Conservation (phyloP, 2,797 vertebrate species). For the Falco rusticolus region DNA sequence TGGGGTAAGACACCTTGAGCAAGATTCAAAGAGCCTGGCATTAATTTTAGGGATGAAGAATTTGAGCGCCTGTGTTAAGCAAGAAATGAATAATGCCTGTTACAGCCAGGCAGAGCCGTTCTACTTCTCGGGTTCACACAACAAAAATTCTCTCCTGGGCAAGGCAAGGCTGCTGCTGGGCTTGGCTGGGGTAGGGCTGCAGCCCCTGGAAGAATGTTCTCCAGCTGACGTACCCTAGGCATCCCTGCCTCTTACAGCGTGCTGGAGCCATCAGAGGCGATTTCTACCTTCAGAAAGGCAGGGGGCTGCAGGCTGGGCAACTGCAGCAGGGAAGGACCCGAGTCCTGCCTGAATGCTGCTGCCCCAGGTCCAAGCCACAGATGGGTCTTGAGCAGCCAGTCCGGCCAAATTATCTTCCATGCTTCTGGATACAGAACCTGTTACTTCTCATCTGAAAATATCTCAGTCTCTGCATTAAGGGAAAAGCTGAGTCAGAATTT, state of each 20-base stretch:
- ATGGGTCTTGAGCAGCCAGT: not conserved
- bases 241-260: accelerated
- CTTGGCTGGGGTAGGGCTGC: not conserved
- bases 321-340: accelerated
- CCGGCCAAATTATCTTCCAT: not conserved
- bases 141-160: not conserved
- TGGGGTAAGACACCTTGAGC: not conserved
- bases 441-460: not conserved
- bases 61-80: not conserved
- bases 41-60: slow-evolving; percentile 33
- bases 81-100: not conserved
- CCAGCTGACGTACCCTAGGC: accelerated
- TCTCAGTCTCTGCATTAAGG: not conserved
- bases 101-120: not conserved
- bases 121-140: not conserved
- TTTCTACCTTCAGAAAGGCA: accelerated
- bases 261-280: accelerated
- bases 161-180: not conserved
- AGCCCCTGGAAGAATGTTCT: not conserved
- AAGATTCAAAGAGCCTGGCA: not conserved
- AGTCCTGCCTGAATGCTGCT: not conserved
- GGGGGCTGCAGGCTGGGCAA: not conserved
- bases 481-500: not conserved
- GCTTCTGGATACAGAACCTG: not conserved
- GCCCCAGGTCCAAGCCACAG: not conserved